Conservation (phyloP, 2,888 invertebrate genomes). For the Formica aserva region DNA sequence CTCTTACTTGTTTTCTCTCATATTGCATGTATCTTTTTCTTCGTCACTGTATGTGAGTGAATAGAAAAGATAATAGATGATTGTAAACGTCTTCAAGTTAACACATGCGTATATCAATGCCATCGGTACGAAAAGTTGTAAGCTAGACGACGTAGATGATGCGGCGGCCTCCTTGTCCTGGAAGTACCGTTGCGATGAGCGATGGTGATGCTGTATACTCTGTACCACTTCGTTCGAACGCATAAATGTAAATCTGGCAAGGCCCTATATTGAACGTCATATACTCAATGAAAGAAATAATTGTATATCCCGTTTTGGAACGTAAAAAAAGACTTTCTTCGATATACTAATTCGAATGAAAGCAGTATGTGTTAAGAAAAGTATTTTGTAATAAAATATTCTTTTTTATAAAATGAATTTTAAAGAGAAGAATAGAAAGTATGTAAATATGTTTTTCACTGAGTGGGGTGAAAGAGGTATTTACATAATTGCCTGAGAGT, state of each 20-base stretch:
- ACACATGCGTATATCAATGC: slow-evolving; percentile 24
- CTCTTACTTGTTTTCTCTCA: not conserved
- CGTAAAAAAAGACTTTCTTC: not conserved
- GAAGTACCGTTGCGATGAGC: slow-evolving; percentile 43
- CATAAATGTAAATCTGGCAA: slow-evolving; percentile 21
- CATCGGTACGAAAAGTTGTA: slow-evolving; percentile 35
- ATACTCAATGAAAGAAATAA: not conserved
- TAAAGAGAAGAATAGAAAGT: not conserved
- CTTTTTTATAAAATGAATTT: not conserved
- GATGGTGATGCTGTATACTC: slow-evolving; percentile 36
- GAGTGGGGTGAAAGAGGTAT: no score
- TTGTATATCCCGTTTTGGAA: not conserved
- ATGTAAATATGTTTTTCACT: not conserved
- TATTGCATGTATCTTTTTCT: not conserved
- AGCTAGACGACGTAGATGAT: slow-evolving; percentile 46
- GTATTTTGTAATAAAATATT: not conserved
- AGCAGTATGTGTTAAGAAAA: not conserved
- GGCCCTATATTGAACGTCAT: slow-evolving; percentile 22
- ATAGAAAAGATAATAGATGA: not conserved
- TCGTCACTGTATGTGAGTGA: not conserved
- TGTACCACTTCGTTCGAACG: slow-evolving; percentile 38
- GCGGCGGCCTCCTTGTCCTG: slow-evolving; percentile 44
- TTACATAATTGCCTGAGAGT: no score
- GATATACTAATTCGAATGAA: not conserved
- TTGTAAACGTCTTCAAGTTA: slow-evolving; percentile 13